Evolutionary conservation across 2,113 vertebrate genomes (phyloP).

Genomic region (Cryptomyrus ogoouensis): DNA sequence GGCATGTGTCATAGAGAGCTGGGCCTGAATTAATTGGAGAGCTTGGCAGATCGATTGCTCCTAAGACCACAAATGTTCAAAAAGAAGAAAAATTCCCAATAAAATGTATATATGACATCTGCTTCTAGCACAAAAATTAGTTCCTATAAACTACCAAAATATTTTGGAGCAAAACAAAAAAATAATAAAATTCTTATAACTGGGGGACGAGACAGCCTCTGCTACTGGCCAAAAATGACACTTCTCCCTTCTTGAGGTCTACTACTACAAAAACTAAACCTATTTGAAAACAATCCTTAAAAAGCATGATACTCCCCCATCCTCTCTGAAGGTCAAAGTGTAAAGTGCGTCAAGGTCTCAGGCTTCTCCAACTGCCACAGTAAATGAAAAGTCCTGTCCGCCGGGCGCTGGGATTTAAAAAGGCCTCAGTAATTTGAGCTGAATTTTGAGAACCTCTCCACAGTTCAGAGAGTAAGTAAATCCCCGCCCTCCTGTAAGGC

Average conservation of each 20-base stretch:
- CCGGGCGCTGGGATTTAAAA: background rate
- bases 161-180: conserved; percentile 2
- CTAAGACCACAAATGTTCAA: background rate
- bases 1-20: conserved; percentile 30
- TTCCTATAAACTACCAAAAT: background rate
- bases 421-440: background rate
- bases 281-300: conserved; percentile 13
- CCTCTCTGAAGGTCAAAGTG: conserved; percentile 27
- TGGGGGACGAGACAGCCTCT: background rate
- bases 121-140: background rate
- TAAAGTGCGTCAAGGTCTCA: conserved; percentile 36
- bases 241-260: conserved; percentile 23
- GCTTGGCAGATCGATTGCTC: conserved; percentile 9
- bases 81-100: conserved; percentile 2
- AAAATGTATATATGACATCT: background rate
- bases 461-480: background rate
- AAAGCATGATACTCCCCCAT: background rate
- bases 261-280: conserved; percentile 20
- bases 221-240: conserved; percentile 15
- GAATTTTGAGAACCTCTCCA: background rate
- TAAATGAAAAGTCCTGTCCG: background rate
- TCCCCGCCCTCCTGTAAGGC: background rate
- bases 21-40: conserved; percentile 30
- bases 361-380: conserved; percentile 14
- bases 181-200: background rate